phyloP scores from a whole-genome alignment of 2,113 vertebrate genomes.

The Dolichotis patagonum region DNA sequence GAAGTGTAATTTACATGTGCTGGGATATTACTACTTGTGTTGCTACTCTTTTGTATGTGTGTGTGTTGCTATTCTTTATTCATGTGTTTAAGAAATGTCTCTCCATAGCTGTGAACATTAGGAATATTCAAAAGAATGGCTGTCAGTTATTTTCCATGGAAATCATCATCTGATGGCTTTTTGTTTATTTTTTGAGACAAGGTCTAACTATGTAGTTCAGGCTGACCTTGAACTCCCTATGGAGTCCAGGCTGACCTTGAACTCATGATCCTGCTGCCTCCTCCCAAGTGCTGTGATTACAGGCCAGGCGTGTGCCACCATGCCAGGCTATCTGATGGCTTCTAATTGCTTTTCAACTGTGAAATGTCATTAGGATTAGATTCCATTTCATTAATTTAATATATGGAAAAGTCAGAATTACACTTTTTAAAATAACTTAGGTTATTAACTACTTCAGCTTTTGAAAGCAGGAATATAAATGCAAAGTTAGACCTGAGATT shows the following conservation, averaged over 20 bases:
- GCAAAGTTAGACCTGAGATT: conserved; percentile 9
- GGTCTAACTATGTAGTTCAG: background rate
- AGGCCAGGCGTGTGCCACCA: background rate
- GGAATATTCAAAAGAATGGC: background rate
- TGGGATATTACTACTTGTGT: background rate
- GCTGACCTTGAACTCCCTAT: background rate
- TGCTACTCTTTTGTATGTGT: background rate
- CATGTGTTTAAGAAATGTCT: conserved; percentile 38
- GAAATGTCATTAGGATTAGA: conserved; percentile 36
- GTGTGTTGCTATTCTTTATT: background rate
- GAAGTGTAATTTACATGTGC: background rate
- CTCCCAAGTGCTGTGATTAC: background rate
- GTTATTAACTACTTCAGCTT: conserved; percentile 52
- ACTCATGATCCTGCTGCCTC: background rate
- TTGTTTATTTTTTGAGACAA: background rate
- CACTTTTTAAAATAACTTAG: background rate
- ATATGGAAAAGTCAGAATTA: conserved; percentile 42
- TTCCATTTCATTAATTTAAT: conserved; percentile 12
- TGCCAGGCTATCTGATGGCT: background rate
- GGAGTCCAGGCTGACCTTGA: background rate
- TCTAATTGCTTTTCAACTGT: conserved; percentile 33
- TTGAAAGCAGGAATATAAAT: conserved; percentile 18
- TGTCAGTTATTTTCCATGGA: conserved; percentile 16
- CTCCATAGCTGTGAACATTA: background rate
- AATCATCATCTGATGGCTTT: conserved; percentile 42